Evolutionary conservation across 2,797 vertebrate genomes (phyloP).

Genomic region (Squalus acanthias): DNA sequence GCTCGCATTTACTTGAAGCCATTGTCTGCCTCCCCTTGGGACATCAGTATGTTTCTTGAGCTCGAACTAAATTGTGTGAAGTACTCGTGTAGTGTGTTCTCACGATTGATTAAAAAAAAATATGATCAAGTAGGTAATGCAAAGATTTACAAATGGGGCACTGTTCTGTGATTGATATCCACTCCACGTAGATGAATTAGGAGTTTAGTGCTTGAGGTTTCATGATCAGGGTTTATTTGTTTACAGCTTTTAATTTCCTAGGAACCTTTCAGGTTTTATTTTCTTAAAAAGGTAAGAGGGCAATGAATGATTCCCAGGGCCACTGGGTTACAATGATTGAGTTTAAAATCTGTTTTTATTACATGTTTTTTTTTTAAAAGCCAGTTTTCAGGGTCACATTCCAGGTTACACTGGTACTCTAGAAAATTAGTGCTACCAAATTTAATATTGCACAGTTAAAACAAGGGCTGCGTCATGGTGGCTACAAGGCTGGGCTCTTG

Average conservation of each 20-base stretch:
- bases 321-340: not conserved
- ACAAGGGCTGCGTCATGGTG: too few species aligned
- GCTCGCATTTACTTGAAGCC: not conserved
- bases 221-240: not conserved
- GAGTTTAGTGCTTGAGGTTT: not conserved
- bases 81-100: not conserved
- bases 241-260: not conserved
- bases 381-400: not conserved
- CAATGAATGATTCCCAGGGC: not conserved
- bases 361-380: not conserved
- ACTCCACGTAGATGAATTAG: not conserved
- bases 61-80: not conserved
- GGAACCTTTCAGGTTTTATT: not conserved
- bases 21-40: not conserved
- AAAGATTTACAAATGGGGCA: not conserved
- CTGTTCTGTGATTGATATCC: not conserved
- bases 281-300: not conserved
- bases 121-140: not conserved
- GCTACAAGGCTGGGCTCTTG: not conserved
- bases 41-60: not conserved
- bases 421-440: not conserved
- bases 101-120: not conserved
- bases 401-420: not conserved
- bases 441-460: not conserved
- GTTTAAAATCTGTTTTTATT: not conserved